These are phyloP conservation scores for Phalacrocorax pelagicus DNA, from an alignment of 2,113 vertebrate species.

Conservation along the genomic window DNA sequence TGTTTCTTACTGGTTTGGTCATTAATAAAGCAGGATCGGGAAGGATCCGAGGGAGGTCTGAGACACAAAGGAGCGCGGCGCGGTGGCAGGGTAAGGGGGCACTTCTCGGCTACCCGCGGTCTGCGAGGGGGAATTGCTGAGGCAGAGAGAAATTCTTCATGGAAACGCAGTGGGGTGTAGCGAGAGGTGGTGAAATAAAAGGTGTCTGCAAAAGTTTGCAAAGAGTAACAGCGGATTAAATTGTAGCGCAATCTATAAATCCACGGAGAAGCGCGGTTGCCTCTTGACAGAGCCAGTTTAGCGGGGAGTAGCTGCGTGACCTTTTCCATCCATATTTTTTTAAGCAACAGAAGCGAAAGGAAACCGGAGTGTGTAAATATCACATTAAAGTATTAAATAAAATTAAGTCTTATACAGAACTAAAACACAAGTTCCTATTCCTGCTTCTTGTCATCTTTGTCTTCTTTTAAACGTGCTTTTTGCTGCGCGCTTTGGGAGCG, in stretches of 20 bases:
- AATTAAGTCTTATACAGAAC: neutral
- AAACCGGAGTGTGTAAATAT: neutral
- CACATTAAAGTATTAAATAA: neutral
- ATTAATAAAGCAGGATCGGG: neutral
- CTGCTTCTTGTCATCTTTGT: neutral
- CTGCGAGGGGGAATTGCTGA: neutral
- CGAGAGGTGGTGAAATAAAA: neutral
- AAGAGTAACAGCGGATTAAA: neutral
- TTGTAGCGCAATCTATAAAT: neutral
- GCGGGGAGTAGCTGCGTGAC: neutral
- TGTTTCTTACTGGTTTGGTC: neutral
- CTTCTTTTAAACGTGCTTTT: neutral
- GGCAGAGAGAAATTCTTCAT: neutral
- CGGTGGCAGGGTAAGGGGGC: neutral
- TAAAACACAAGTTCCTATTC: neutral
- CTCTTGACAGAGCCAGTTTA: neutral
- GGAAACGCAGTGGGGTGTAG: neutral
- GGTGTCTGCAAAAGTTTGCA: neutral
- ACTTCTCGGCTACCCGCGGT: neutral
- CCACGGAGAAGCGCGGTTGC: neutral
- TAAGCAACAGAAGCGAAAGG: neutral
- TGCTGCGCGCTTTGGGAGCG: rapidly evolving
- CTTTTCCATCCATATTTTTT: neutral
- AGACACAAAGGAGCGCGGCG: neutral
- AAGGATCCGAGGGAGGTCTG: constrained; percentile 11